These are phyloP conservation scores for Tetramorium bicarinatum DNA, from an alignment of 2,888 invertebrate genomes.

Conservation along the genomic window DNA sequence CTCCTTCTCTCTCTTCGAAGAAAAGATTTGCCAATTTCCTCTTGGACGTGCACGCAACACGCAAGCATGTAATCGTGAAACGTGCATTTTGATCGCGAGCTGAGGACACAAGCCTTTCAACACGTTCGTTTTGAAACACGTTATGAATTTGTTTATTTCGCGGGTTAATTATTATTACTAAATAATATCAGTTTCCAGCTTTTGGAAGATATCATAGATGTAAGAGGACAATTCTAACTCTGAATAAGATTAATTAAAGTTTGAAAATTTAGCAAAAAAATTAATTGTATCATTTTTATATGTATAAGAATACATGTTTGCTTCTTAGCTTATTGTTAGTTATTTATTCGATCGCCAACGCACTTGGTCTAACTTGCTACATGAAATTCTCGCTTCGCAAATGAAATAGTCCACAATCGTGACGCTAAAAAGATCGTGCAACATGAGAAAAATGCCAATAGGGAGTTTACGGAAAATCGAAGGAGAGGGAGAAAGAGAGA, in stretches of 20 bases:
- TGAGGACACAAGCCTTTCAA: neutral
- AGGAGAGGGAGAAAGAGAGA: slow-evolving; percentile 35
- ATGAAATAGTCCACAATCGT: neutral
- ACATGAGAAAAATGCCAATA: slow-evolving; percentile 14
- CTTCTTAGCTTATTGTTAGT: no score
- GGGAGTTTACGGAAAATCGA: slow-evolving; percentile 36
- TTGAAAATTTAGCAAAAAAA: neutral
- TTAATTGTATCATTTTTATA: neutral
- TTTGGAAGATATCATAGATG: neutral
- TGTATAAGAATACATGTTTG: neutral
- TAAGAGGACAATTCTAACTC: neutral
- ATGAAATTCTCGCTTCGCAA: neutral
- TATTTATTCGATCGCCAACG: no score
- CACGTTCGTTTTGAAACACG: neutral
- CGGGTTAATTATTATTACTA: neutral
- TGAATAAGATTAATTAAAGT: neutral
- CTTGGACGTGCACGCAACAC: neutral
- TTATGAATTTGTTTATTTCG: neutral
- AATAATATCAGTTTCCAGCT: neutral
- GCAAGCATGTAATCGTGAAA: neutral
- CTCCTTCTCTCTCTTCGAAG: neutral
- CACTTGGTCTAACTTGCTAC: neutral
- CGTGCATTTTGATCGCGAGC: neutral
- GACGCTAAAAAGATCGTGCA: slow-evolving; percentile 44
- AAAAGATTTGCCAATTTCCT: slow-evolving; percentile 26